These are phyloP conservation scores for Redunca redunca DNA, from an alignment of 2,113 vertebrate species.

Conservation along the genomic window DNA sequence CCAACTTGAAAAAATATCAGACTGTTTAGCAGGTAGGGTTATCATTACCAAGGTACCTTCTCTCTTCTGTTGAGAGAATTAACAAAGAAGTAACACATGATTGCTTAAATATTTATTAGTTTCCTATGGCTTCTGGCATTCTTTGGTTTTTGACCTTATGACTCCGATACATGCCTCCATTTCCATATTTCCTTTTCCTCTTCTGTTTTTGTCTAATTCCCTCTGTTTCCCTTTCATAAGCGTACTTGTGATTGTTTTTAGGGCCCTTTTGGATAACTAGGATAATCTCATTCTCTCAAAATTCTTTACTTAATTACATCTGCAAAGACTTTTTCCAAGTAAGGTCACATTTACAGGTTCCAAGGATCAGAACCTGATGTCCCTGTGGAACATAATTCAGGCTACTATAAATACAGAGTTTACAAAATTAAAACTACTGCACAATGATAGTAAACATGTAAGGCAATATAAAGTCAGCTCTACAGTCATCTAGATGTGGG, in stretches of 20 bases:
- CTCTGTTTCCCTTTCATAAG: not conserved
- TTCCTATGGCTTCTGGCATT: not conserved
- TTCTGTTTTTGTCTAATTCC: not conserved
- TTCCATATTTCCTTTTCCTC: not conserved
- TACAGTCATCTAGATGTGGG: not conserved
- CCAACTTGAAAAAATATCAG: not conserved
- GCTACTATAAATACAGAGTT: not conserved
- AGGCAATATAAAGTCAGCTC: not conserved
- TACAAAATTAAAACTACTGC: not conserved
- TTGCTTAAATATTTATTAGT: not conserved
- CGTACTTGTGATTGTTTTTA: not conserved
- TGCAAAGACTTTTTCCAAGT: not conserved
- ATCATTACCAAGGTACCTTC: not conserved
- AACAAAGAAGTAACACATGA: not conserved
- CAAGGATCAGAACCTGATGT: not conserved
- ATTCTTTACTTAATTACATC: not conserved
- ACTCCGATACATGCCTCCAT: not conserved
- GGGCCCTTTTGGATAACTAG: not conserved
- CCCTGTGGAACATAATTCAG: not conserved
- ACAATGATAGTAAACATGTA: not conserved
- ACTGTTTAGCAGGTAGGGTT: not conserved
- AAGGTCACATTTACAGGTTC: not conserved
- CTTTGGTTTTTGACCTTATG: not conserved
- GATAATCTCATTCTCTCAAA: not conserved
- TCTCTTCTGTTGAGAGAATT: not conserved